These are phyloP conservation scores for Cololabis saira DNA, from an alignment of 2,113 vertebrate species.

Conservation along the genomic window DNA sequence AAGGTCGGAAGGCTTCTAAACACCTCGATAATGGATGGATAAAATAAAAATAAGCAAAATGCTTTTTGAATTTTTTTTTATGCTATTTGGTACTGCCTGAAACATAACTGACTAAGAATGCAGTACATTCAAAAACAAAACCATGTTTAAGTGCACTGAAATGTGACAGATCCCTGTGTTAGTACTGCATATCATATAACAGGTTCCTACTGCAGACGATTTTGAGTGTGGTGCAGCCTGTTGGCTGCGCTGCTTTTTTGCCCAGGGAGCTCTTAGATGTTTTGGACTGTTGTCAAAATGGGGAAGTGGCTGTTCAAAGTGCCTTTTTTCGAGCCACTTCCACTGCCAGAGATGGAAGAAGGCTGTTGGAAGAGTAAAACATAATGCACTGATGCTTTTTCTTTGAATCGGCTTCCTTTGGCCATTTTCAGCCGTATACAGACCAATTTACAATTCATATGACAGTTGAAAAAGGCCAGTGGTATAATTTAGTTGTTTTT, in stretches of 20 bases:
- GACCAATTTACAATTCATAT: no score
- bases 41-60: no score
- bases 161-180: slow-evolving; percentile 15
- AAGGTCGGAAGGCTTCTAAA: no score
- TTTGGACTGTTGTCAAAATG: slow-evolving; percentile 35
- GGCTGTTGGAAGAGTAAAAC: slow-evolving; percentile 4
- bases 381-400: not conserved
- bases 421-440: no score
- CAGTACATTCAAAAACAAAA: not conserved
- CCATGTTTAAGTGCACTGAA: not conserved
- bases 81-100: not conserved
- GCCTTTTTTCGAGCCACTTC: slow-evolving; percentile 9
- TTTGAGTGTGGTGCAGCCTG: slow-evolving; percentile 12
- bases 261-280: slow-evolving; percentile 25
- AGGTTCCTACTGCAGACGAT: not conserved
- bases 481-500: no score
- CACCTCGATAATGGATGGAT: no score
- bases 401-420: no score
- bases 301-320: slow-evolving; percentile 18
- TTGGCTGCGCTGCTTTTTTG: slow-evolving; percentile 35
- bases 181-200: not conserved
- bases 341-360: slow-evolving; percentile 15
- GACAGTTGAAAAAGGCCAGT: no score
- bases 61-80: no score
- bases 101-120: not conserved